A percentile compares a stretch with the other conserved stretches of the same genome.
Evolutionary conservation across 1,140 invertebrate genomes (phyloP).

Genomic region (Aplysia californica): DNA sequence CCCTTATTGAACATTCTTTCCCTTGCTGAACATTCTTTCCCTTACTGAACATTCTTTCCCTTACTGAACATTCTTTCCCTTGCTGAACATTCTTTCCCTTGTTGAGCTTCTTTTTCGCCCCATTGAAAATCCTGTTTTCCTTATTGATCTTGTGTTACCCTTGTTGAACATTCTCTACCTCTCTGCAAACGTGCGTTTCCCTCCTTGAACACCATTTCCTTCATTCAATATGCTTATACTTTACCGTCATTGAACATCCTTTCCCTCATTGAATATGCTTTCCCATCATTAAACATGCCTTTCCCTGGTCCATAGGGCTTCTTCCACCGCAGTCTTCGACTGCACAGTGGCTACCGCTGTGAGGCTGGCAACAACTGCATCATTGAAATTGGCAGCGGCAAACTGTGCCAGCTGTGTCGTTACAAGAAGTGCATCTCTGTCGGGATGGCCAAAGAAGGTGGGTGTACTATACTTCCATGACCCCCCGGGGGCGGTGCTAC

Average conservation of each 20-base stretch:
- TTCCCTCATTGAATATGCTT: neutral
- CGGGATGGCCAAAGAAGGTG: constrained; percentile 20
- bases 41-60: no score
- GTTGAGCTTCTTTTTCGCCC: no score
- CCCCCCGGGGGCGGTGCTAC: no score
- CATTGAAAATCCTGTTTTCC: no score
- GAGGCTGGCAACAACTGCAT: neutral
- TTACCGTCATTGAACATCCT: neutral
- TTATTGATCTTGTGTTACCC: no score
- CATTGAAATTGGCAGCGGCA: neutral
- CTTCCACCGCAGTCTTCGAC: constrained; percentile 14
- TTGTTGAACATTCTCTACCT: no score
- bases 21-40: no score
- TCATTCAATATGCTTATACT: neutral
- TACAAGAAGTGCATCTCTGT: constrained; percentile 15
- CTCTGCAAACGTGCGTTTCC: neutral
- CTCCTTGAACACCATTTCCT: neutral
- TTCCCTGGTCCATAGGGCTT: constrained; percentile 5
- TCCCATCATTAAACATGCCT: neutral
- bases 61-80: no score
- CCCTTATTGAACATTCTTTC: no score
- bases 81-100: no score
- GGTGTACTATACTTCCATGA: neutral
- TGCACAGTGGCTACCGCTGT: neutral
- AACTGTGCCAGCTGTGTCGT: constrained; percentile 7